Percentiles rank a stretch among this genome's conserved stretches.
These are phyloP conservation scores for Heliconius ismenius DNA, from an alignment of 2,888 invertebrate species.

Conservation along the genomic window DNA sequence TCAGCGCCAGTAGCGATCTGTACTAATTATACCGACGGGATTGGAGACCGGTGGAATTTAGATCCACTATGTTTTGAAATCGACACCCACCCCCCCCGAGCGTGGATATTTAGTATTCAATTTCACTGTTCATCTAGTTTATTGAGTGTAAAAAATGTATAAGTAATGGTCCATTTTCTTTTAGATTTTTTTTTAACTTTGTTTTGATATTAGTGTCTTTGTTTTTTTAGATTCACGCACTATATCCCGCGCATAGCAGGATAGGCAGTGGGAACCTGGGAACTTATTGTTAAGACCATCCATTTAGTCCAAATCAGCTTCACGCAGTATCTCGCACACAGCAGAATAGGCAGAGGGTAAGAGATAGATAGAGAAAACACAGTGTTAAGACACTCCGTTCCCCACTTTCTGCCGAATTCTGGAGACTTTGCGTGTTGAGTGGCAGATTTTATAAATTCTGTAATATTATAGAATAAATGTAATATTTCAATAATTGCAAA, in stretches of 20 bases:
- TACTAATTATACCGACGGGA: slow-evolving; percentile 45
- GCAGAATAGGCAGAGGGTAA: no score
- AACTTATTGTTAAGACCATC: not conserved
- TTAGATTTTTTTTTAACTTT: not conserved
- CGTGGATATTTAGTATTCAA: slow-evolving; percentile 1
- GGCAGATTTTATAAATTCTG: no score
- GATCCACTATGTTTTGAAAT: slow-evolving; percentile 50
- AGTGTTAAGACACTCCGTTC: no score
- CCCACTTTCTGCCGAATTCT: no score
- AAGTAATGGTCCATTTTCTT: not conserved
- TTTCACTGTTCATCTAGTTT: slow-evolving; percentile 6
- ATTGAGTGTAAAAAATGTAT: not conserved
- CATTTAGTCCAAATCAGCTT: no score
- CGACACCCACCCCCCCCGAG: slow-evolving; percentile 32
- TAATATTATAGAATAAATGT: not conserved
- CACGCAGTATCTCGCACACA: no score
- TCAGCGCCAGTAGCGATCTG: slow-evolving; percentile 42
- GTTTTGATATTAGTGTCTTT: not conserved
- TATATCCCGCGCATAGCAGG: not conserved
- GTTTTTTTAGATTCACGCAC: not conserved
- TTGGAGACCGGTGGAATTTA: slow-evolving; percentile 41
- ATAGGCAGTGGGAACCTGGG: not conserved
- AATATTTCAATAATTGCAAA: not conserved
- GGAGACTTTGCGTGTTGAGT: no score
- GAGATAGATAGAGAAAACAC: no score